Evolutionary conservation across 2,797 vertebrate genomes (phyloP).

Genomic region (Arctocebus calabarensis): DNA sequence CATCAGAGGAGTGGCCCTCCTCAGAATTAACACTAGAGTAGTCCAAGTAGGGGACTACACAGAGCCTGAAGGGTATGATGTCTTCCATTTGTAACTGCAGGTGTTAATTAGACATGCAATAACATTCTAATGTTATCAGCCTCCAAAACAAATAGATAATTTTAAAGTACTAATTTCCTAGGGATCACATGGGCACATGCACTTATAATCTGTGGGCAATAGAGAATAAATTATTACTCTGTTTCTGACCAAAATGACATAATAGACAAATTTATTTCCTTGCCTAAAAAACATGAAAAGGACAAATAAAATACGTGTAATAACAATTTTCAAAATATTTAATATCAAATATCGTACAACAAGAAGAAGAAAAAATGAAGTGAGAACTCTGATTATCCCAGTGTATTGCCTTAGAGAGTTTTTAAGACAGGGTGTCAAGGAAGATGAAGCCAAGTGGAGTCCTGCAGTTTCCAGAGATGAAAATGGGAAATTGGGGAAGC

Average conservation of each 20-base stretch:
- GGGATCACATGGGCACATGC: too few species aligned
- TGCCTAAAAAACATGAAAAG: not conserved
- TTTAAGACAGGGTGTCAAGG: not conserved
- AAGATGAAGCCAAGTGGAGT: not conserved
- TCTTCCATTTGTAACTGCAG: not conserved
- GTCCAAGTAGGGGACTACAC: not conserved
- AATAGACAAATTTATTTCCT: not conserved
- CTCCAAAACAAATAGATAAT: not conserved
- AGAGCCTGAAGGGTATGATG: not conserved
- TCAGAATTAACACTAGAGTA: not conserved
- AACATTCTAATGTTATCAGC: not conserved
- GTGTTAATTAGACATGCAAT: not conserved
- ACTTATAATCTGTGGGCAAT: not conserved
- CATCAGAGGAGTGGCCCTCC: not conserved
- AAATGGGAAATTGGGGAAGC: not conserved
- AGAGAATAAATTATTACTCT: not conserved
- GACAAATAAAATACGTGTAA: not conserved
- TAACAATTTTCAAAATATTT: not conserved
- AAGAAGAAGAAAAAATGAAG: not conserved
- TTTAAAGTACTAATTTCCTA: not conserved
- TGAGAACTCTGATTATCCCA: not conserved
- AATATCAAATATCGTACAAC: not conserved
- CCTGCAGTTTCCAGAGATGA: not conserved
- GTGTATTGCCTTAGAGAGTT: not conserved
- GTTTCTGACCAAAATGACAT: not conserved